Evolutionary conservation across 2,888 invertebrate genomes (phyloP), one percentile per base, ranked within the genome.

Genomic region (Fragum fragum): DNA sequence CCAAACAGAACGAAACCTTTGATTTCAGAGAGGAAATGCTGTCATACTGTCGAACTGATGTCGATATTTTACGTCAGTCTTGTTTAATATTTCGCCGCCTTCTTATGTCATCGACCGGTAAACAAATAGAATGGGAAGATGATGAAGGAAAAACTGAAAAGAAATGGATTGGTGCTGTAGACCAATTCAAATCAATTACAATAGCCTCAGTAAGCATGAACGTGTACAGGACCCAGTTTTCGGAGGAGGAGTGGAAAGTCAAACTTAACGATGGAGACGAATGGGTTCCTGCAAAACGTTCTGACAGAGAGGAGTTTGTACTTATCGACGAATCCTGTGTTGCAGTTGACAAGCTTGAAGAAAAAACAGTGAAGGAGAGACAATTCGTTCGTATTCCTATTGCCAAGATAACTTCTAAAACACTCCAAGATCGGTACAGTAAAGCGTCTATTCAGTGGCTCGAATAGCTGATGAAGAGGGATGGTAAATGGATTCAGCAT

Each of bases 391-490:
- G 16, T 0, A 57, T 75, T 3, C 53, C 42, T 3, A 61, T 81
- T 11, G 78, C 73, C 16, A 61, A 72, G 26, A 6, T 69, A 55
- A 47, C 59, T 18, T 3, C 36, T n/a, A 29, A 18, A 28, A 47
- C 55, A 11, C 71, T n/a, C n/a, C n/a, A 53, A 47, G 72, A 75
- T 16, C 47, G 71, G 18, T 78, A 47, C 29, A 84, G 84, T 32
- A 77, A 81, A 47, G 52, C 26, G 1, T 81, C 76, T 0, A 84
- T 84, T 18, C 73, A 78, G 47, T 78, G 81, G 76, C 53, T 84
- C 14, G 78, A 84, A 76, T 77, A 69, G 72, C 55, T 36, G 42
- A 55, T 59, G 26, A 61, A 73, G 2, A 53, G 28, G 52, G 53
- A 71, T 0, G 23, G 61, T 11, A 7, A 72, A 9, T 2, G 2